Base-by-base conservation (phyloP, 1,140 invertebrate genomes). In the Eumeta japonica region DNA sequence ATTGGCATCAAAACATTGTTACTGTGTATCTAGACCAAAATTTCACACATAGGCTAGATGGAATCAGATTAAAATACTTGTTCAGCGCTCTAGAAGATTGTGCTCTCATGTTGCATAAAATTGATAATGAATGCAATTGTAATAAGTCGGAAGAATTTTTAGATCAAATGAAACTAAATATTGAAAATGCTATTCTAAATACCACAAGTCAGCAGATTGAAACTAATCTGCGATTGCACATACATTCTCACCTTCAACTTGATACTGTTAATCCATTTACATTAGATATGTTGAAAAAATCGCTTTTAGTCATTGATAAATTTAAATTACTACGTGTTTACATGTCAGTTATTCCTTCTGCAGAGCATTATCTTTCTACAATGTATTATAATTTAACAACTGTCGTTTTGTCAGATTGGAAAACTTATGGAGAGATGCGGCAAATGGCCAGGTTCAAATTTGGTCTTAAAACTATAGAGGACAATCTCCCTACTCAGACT, bases 381-480 rank as follows among this genome's bases (percentile, higher is more conserved):
- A 97, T 90, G 45, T 98, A 97, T 73, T 99, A 99, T 72, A 97
- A 98, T 74, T 78, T 98, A 50, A 98, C 95, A 0, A 95, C 95
- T 1, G 93, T 99, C 17, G 94, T 96, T 11, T 75, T 97, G 11
- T 94, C 98, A 54, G 94, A 99, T 73, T 98, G 95, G 93, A 90
- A 91, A 67, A 96, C 93, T 0, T 98, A 98, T 63, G 87, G 89
- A 19, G 92, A 94, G 70, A 99, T 99, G 96, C 82, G 94, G 45
- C 86, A 89, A 56, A 81, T 98, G 58, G 96, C 94, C 1, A 79
- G 84, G 51, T 85, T 90, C 33, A 93, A 95, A 61, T 89, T 93
- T 54, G 82, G 84, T 19, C 61, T 99, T 17, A 75, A 82, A 12
- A 87, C 92, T 1, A 81, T 93, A 2, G 89, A 96, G 57, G 90